A percentile compares a stretch with the other conserved stretches of the same genome.
phyloP scores from a whole-genome alignment of 2,888 invertebrate species.

The Hybos culiciformis region DNA sequence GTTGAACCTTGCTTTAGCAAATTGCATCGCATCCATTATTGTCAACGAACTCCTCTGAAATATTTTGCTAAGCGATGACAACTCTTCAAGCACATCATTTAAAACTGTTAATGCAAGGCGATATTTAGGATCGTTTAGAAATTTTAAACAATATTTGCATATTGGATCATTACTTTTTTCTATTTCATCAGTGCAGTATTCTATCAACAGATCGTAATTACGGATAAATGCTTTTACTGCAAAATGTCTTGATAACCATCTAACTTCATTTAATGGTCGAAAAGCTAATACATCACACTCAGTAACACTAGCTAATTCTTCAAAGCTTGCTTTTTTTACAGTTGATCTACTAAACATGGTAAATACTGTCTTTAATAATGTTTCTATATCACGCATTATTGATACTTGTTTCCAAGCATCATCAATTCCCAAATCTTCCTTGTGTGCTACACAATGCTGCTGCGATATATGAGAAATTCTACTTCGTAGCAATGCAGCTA shows the following conservation, averaged over 20 bases:
- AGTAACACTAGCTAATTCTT: conserved; percentile 7
- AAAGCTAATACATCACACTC: conserved; percentile 5
- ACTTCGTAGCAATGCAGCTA: conserved; percentile 5
- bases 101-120: conserved; percentile 3
- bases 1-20: conserved; percentile 3
- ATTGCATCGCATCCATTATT: conserved; percentile 5
- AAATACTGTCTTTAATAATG: neutral
- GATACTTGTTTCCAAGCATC: neutral
- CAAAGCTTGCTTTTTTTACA: conserved; percentile 2
- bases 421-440: conserved; percentile 1
- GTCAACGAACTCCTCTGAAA: conserved; percentile 4
- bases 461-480: conserved; percentile 7
- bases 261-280: conserved; percentile 1
- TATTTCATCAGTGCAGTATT: conserved; percentile 3
- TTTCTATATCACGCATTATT: neutral
- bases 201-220: conserved; percentile 3
- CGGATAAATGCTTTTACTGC: conserved; percentile 5
- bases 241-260: conserved; percentile 6
- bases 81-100: conserved; percentile 7
- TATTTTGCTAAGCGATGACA: conserved; percentile 5
- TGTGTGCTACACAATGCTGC: conserved; percentile 6
- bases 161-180: conserved; percentile 5
- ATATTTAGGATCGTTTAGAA: conserved; percentile 5
- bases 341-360: neutral
- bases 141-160: conserved; percentile 5